A percentile compares a stretch with the other conserved stretches of the same genome.
Evolutionary conservation across 1,140 invertebrate species (phyloP).

Genomic region (Trichonephila inaurata): DNA sequence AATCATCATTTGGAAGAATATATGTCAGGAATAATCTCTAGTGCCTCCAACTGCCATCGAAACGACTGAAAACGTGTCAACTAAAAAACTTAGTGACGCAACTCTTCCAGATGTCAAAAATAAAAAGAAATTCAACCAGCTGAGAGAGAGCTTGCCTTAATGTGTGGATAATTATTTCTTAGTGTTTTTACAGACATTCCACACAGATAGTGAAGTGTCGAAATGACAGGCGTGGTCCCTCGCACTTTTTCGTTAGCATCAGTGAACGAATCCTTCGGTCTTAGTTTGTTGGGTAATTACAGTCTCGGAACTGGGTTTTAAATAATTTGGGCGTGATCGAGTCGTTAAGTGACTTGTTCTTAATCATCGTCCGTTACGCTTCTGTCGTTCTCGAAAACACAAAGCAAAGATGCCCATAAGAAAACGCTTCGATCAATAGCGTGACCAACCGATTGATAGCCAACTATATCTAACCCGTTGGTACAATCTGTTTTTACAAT

Average conservation of each 20-base stretch:
- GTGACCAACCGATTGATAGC: background rate
- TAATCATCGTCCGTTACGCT: background rate
- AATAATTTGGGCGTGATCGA: background rate
- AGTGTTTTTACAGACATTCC: background rate
- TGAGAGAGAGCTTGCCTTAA: too few relatives aligned
- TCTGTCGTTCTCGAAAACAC: background rate
- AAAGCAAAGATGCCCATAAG: background rate
- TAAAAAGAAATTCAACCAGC: too few relatives aligned
- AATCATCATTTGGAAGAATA: too few relatives aligned
- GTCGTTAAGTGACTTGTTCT: background rate
- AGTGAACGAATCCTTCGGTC: background rate
- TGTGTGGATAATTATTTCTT: too few relatives aligned
- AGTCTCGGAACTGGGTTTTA: background rate
- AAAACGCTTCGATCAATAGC: background rate
- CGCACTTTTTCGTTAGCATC: background rate
- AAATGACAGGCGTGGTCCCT: background rate
- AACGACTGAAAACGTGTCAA: too few relatives aligned
- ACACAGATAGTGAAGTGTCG: background rate
- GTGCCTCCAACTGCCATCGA: too few relatives aligned
- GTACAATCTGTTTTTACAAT: background rate
- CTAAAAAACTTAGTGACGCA: too few relatives aligned
- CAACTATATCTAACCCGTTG: background rate
- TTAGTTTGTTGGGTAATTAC: background rate
- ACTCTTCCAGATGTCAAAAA: too few relatives aligned
- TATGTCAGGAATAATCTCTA: too few relatives aligned